A percentile compares a stretch with the other conserved stretches of the same genome.
Conservation (phyloP, 2,113 vertebrate species). For the Indicator maculatus region DNA sequence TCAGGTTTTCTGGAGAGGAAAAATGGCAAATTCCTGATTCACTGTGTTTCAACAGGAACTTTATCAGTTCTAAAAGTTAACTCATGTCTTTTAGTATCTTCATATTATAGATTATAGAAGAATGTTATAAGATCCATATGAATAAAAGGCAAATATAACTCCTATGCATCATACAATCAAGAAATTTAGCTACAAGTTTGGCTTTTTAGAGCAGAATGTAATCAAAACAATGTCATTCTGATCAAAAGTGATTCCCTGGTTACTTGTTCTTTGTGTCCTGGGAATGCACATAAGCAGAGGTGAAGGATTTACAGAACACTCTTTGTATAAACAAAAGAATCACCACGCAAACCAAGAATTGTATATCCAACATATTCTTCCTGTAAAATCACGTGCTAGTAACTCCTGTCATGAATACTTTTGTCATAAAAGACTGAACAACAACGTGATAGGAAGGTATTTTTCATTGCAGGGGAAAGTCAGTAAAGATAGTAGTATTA, state of each 20-base stretch:
- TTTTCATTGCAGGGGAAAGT: neutral
- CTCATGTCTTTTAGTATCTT: neutral
- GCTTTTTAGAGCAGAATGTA: neutral
- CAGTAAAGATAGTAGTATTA: neutral
- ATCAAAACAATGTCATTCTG: neutral
- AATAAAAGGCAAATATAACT: neutral
- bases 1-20: neutral
- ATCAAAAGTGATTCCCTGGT: neutral
- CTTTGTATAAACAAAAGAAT: neutral
- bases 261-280: neutral
- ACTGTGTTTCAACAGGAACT: neutral
- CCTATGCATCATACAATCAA: neutral
- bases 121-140: neutral
- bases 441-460: neutral
- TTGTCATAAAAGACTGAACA: neutral
- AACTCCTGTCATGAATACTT: neutral
- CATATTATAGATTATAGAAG: neutral
- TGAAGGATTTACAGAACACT: neutral
- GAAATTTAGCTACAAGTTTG: neutral
- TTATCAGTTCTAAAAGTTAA: neutral
- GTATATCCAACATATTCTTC: neutral
- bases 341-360: neutral
- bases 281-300: neutral
- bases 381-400: neutral
- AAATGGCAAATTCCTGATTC: neutral